These are phyloP conservation scores for Brienomyrus brachyistius DNA, from an alignment of 2,113 vertebrate species.

Conservation along the genomic window DNA sequence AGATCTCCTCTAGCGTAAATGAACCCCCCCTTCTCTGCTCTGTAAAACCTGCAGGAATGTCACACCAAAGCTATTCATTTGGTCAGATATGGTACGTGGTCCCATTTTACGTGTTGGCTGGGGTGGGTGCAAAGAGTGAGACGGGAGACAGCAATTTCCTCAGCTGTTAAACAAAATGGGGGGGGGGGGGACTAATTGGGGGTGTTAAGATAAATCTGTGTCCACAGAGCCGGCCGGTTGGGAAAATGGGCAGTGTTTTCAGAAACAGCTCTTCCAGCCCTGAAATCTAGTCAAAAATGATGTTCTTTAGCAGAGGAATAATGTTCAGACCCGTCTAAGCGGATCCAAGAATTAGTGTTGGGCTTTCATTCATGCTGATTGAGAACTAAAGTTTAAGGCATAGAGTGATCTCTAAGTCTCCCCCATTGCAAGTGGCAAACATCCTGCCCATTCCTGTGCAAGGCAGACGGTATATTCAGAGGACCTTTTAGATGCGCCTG, in stretches of 20 bases:
- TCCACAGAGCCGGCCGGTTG: neutral
- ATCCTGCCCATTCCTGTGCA: neutral
- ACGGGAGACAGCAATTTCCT: neutral
- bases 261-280: neutral
- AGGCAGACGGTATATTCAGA: neutral
- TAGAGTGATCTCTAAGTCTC: neutral
- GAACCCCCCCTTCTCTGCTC: neutral
- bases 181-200: slow-evolving; percentile 6
- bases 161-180: neutral
- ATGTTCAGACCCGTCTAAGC: neutral
- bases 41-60: neutral
- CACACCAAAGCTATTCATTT: neutral
- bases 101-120: neutral
- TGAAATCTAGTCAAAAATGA: neutral
- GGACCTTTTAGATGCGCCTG: slow-evolving; percentile 10
- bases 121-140: neutral
- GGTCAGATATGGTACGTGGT: neutral
- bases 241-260: neutral
- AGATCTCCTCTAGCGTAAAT: neutral
- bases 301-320: neutral
- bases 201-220: neutral
- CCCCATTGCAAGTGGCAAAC: neutral
- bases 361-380: neutral
- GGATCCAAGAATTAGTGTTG: neutral
- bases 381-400: neutral